Evolutionary conservation across 2,113 vertebrate species (phyloP), one percentile per base, ranked within the genome.

Genomic region (Climacteris rufus): DNA sequence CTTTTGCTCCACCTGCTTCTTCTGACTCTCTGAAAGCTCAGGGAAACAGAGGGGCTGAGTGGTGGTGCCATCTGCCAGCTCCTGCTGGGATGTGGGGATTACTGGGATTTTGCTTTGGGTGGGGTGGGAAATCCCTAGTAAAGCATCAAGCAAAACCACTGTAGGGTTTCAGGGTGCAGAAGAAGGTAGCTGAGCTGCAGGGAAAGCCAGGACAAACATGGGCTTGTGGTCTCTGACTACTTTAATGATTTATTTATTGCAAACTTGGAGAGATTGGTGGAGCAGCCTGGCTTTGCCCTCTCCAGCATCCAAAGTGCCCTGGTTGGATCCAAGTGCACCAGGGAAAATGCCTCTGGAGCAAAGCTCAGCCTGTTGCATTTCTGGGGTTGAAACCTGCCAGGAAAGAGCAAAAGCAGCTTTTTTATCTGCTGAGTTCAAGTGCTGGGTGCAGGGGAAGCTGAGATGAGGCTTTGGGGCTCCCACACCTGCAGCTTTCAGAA

Each of bases 21-120:
- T 97, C 91, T 96, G 96, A 60, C 94, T 96, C 84, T 97, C 98
- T 98, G 94, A 85, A 50, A 52, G 33, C 50, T 27, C 49, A 33
- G 23, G 24, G 31, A 70, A 83, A 83, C n/a, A 39, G 27, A 80
- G 39, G 9, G 9, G 10, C 22, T 1, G 31, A 89, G n/a, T 7
- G 20, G 54, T 15, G 27, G 12, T 31, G 24, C 0, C 1, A 44
- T 9, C 24, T 42, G 52, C 21, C 74, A 44, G 52, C n/a, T 28
- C 57, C 53, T 30, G 7, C 37, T 2, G 14, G 23, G 37, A 28
- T 31, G 71, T 52, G 33, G 23, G 12, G 50, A n/a, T 54, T 54
- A 24, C 39, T 27, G 52, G 39, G 39, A 42, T 42, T n/a, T 56
- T 72, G 22, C 37, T 61, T 63, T 23, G 57, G 17, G 15, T 15